These are phyloP conservation scores for Platyura marginata DNA, from an alignment of 1,140 invertebrate species.

Conservation along the genomic window DNA sequence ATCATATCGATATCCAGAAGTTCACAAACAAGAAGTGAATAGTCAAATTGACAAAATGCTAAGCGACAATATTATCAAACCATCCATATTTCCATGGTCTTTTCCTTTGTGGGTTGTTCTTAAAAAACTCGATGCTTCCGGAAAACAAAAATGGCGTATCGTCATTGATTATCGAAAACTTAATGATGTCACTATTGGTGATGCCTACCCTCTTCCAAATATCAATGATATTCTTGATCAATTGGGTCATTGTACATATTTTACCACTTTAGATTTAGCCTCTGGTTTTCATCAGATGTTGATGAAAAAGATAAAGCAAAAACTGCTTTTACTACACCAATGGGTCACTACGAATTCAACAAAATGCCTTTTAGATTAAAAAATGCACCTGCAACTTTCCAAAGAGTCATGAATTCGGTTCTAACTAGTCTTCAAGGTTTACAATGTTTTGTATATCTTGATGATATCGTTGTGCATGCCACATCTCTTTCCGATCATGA, in stretches of 20 bases:
- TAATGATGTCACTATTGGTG: slow-evolving; percentile 8
- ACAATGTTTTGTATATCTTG: slow-evolving; percentile 16
- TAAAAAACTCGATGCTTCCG: slow-evolving; percentile 6
- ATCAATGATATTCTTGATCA: slow-evolving; percentile 8
- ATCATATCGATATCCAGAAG: slow-evolving; percentile 17
- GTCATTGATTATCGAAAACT: slow-evolving; percentile 18
- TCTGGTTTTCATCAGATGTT: slow-evolving; percentile 5
- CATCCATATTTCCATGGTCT: slow-evolving; percentile 6
- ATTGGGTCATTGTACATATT: slow-evolving; percentile 5
- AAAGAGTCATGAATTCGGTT: slow-evolving; percentile 23
- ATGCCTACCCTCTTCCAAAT: slow-evolving; percentile 9
- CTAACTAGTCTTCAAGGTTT: slow-evolving; percentile 12
- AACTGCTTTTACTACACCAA: slow-evolving; percentile 4
- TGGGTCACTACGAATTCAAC: slow-evolving; percentile 8
- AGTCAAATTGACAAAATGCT: slow-evolving; percentile 18
- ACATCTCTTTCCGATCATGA: slow-evolving; percentile 14
- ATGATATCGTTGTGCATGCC: slow-evolving; percentile 18
- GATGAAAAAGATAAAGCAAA: slow-evolving; percentile 5
- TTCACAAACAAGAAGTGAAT: slow-evolving; percentile 16
- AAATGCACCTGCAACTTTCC: slow-evolving; percentile 23
- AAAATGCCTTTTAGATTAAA: slow-evolving; percentile 23
- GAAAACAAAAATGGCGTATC: slow-evolving; percentile 12
- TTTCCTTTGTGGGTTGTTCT: too few species aligned
- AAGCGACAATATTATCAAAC: slow-evolving; percentile 10
- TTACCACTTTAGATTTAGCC: slow-evolving; percentile 7